phyloP scores from a whole-genome alignment of 2,797 vertebrate genomes.

The Malurus leucopterus region DNA sequence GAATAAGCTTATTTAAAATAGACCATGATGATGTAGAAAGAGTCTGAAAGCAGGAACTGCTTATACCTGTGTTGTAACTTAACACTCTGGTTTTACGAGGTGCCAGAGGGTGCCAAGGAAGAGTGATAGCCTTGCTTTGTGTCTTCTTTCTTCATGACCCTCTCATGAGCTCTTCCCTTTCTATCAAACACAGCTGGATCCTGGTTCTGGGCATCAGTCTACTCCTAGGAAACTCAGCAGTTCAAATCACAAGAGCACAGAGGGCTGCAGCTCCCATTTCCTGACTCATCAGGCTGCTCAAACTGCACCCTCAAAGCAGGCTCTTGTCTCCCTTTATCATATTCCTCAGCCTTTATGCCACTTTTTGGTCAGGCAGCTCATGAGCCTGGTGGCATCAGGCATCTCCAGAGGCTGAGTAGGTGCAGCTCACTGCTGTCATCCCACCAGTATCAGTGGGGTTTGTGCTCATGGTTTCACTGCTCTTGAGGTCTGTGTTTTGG shows the following conservation, averaged over 20 bases:
- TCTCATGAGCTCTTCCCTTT: not conserved
- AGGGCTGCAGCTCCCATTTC: not conserved
- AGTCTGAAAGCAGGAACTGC: not conserved
- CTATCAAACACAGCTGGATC: not conserved
- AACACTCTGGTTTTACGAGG: not conserved
- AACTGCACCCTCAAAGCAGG: not conserved
- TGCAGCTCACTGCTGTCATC: not conserved
- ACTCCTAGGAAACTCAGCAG: not conserved
- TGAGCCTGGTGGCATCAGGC: not conserved
- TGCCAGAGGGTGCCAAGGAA: not conserved
- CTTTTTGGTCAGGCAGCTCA: not conserved
- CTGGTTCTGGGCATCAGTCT: not conserved
- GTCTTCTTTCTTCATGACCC: not conserved
- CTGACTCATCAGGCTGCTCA: not conserved
- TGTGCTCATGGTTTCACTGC: not conserved
- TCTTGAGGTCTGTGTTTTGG: not conserved
- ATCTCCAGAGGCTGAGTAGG: not conserved
- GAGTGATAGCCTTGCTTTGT: not conserved
- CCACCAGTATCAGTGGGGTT: not conserved
- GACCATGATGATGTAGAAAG: not conserved
- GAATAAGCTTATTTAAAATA: not conserved
- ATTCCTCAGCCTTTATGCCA: not conserved
- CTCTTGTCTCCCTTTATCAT: not conserved
- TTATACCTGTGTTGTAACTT: not conserved
- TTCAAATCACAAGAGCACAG: not conserved